Base-by-base conservation (phyloP, 1,140 invertebrate species). In the Rhagoletis zephyria region DNA sequence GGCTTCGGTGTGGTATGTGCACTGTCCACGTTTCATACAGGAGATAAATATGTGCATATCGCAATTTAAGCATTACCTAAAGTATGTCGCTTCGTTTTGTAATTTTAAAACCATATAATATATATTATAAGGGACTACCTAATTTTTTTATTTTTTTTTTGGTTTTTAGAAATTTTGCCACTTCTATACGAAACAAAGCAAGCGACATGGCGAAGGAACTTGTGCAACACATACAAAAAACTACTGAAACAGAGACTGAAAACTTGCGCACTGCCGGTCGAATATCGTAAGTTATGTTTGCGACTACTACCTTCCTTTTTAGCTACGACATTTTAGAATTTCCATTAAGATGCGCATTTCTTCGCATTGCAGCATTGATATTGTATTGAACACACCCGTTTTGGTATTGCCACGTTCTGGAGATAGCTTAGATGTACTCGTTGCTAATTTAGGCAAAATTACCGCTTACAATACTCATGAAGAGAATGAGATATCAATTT, bases 391-490 rank as follows among this genome's bases (percentile, higher is more conserved):
- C 91, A 98, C 97, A 88, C 98, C 98, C 1, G 97, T 99, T 45
- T 94, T 99, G 74, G 96, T 98, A 51, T 93, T 99, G 74, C 98
- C 98, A 0, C 94, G 96, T 86, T 95, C 95, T 7, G 94, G 95
- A n/a, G 94, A 94, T 48, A 98, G 97, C 93, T 90, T 95, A 19
- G 95, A 98, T 91, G 97, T 98, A 40, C 95, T 98, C 85, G 97
- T 99, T 16, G 97, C 97, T n/a, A 97, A 98, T 94, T 94, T 99
- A 77, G 98, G 98, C 56, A 96, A 97, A 91, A 98, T 99, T 90
- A 95, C 95, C 42, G 93, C 98, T 12, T 89, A 89, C 3, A 92
- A 91, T 3, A 92, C 89, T 89, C 95, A 95, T 92, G 89, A 92
- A n/a, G 85, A 88, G 30, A 85, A 89, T 45, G 87, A 70, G 42